These are phyloP conservation scores for Ophion ventricosus DNA, from an alignment of 2,888 invertebrate genomes.

Conservation along the genomic window DNA sequence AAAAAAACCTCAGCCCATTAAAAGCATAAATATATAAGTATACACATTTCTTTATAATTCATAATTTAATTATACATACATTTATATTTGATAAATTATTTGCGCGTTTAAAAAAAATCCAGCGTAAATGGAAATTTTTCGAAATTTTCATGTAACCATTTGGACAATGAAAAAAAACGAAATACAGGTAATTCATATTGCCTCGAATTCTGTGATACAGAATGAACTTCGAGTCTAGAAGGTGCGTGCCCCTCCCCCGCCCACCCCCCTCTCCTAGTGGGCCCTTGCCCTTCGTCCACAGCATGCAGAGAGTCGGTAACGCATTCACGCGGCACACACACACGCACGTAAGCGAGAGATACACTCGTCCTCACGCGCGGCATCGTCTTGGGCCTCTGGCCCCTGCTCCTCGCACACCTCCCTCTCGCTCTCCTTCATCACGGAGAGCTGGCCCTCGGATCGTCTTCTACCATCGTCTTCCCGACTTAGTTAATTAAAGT, in stretches of 20 bases:
- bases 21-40: too few relatives aligned
- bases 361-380: not conserved
- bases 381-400: conserved; percentile 3
- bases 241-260: not conserved
- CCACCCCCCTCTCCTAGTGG: not conserved
- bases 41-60: too few relatives aligned
- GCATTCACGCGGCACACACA: not conserved
- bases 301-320: not conserved
- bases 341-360: not conserved
- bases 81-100: too few relatives aligned
- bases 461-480: conserved; percentile 51
- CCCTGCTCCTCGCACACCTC: not conserved
- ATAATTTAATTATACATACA: too few relatives aligned
- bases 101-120: too few relatives aligned
- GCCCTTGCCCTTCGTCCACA: not conserved
- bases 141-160: too few relatives aligned
- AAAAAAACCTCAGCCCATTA: too few relatives aligned
- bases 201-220: not conserved
- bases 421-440: not conserved
- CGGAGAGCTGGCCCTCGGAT: conserved; percentile 8
- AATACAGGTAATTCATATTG: not conserved
- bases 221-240: not conserved
- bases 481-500: conserved; percentile 79
- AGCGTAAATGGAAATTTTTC: too few relatives aligned
- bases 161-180: not conserved